These are phyloP conservation scores for Laterallus jamaicensis DNA, from an alignment of 2,113 vertebrate species.

Conservation along the genomic window DNA sequence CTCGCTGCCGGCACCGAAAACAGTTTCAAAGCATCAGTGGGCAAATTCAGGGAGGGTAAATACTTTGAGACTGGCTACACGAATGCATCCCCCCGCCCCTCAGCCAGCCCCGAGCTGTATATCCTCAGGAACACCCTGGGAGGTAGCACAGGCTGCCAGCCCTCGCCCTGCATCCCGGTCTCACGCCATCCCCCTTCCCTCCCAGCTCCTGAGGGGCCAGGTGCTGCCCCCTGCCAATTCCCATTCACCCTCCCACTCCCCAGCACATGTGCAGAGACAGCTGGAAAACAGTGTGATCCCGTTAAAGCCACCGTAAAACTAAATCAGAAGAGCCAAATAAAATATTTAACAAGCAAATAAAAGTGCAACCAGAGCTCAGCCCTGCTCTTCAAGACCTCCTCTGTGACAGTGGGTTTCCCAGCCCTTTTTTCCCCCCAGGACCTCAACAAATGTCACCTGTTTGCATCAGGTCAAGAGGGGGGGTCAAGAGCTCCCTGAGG, in stretches of 20 bases:
- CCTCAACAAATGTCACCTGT: conserved; percentile 3
- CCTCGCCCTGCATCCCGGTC: background rate
- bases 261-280: background rate
- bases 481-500: background rate
- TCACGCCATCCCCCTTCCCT: accelerated
- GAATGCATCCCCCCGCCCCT: background rate
- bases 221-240: background rate
- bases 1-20: accelerated
- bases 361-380: background rate
- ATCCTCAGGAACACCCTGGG: background rate
- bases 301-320: conserved; percentile 12
- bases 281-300: background rate
- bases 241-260: background rate
- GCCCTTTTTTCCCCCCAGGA: background rate
- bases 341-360: conserved; percentile 62
- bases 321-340: conserved; percentile 52
- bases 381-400: background rate
- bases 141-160: background rate
- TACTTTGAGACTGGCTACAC: background rate
- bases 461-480: background rate
- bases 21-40: background rate
- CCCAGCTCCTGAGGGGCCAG: background rate
- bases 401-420: accelerated
- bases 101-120: accelerated
- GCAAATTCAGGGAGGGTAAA: background rate